phyloP scores from a whole-genome alignment of 2,888 invertebrate species.

The Drosophila emarginata region DNA sequence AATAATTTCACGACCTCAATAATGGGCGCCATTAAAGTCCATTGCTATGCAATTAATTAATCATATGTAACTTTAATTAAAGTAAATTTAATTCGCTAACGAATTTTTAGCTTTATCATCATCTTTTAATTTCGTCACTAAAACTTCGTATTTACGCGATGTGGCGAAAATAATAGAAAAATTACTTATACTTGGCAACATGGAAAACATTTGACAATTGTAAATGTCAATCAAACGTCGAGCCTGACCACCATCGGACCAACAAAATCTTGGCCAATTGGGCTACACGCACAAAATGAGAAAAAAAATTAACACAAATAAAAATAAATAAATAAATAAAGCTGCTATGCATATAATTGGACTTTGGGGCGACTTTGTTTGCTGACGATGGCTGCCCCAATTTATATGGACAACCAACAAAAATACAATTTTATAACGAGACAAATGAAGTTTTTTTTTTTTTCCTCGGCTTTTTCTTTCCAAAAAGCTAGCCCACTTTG shows the following conservation, averaged over 20 bases:
- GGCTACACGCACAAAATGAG: constrained; percentile 22
- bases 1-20: no score
- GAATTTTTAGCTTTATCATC: neutral
- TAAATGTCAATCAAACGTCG: neutral
- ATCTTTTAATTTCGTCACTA: neutral
- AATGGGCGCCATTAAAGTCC: no score
- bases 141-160: no score
- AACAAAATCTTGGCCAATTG: constrained; percentile 38
- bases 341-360: constrained; percentile 41
- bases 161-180: no score
- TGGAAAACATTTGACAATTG: constrained; percentile 11
- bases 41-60: no score
- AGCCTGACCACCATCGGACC: neutral
- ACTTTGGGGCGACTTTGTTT: constrained; percentile 22
- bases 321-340: constrained; percentile 20
- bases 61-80: no score
- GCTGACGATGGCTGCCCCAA: constrained; percentile 30
- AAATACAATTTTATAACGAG: constrained; percentile 39
- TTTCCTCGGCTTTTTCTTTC: neutral
- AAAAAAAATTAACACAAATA: no score
- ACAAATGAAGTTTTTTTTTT: constrained; percentile 36
- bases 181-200: neutral
- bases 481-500: constrained; percentile 8
- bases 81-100: no score
- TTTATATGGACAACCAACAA: constrained; percentile 22